phyloP scores from a whole-genome alignment of 1,140 invertebrate species.

The Aleiodes sp. region DNA sequence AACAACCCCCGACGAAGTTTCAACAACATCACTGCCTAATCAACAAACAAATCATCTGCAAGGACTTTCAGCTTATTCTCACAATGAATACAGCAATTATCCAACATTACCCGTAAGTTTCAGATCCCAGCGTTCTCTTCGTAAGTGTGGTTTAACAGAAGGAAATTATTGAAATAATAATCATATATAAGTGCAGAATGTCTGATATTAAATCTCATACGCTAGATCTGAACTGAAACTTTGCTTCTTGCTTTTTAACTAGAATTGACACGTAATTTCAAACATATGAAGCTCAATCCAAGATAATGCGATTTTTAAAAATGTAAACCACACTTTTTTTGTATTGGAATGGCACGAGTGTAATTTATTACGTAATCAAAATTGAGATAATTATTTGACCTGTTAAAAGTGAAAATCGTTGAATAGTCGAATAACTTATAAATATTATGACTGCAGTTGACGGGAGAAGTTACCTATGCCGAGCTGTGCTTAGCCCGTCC shows the following conservation, averaged over 20 bases:
- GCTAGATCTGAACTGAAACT: too few species aligned
- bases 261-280: too few species aligned
- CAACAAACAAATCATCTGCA: slow-evolving; percentile 60
- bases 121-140: background rate
- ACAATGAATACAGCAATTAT: slow-evolving; percentile 63
- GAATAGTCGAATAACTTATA: background rate
- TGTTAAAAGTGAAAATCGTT: background rate
- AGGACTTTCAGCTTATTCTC: slow-evolving; percentile 52
- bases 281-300: too few species aligned
- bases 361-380: too few species aligned
- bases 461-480: slow-evolving; percentile 77
- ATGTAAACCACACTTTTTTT: too few species aligned
- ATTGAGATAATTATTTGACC: background rate
- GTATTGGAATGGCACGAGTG: too few species aligned
- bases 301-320: too few species aligned
- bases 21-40: slow-evolving; percentile 53
- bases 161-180: background rate
- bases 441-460: slow-evolving; percentile 51
- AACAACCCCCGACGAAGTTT: slow-evolving; percentile 60
- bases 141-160: background rate
- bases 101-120: slow-evolving; percentile 62
- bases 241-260: too few species aligned
- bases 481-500: slow-evolving; percentile 72
- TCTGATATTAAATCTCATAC: too few species aligned
- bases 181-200: too few species aligned